A percentile compares a stretch with the other conserved stretches of the same genome.
Evolutionary conservation across 2,113 vertebrate genomes (phyloP).

Genomic region (Lepus europaeus): DNA sequence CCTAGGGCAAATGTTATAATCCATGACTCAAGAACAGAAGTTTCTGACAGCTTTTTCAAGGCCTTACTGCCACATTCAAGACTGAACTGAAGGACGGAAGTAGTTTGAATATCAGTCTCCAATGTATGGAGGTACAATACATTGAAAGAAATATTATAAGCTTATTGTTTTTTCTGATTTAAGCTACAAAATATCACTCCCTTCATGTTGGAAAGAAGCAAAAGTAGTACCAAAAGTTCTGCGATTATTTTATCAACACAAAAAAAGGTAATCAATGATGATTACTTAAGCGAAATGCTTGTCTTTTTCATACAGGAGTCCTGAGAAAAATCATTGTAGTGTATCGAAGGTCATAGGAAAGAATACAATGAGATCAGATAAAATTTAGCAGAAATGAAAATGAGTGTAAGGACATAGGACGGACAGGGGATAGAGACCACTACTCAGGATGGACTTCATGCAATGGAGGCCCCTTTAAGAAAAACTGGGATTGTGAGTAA

Average conservation of each 20-base stretch:
- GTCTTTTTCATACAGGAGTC: neutral
- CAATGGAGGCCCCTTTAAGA: constrained; percentile 44
- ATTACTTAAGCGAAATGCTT: constrained; percentile 52
- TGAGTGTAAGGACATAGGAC: neutral
- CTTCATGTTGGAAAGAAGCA: constrained; percentile 9
- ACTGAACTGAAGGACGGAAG: neutral
- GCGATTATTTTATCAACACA: neutral
- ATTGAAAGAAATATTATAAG: neutral
- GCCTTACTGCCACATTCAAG: neutral
- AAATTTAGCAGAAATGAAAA: neutral
- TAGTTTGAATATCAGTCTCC: neutral
- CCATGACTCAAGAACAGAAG: neutral
- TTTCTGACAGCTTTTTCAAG: neutral
- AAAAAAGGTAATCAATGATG: neutral
- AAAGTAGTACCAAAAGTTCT: neutral
- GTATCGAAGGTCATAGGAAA: neutral
- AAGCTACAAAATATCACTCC: neutral
- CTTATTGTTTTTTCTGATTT: neutral
- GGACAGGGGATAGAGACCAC: neutral
- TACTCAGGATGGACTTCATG: neutral
- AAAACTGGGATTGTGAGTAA: constrained; percentile 25
- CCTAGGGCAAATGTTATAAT: neutral
- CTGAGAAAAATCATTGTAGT: neutral
- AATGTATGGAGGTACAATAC: neutral
- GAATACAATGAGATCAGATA: neutral